Evolutionary conservation across 1,140 invertebrate species (phyloP), one percentile per base, ranked within the genome.

Genomic region (Alviniconcha marisindica): DNA sequence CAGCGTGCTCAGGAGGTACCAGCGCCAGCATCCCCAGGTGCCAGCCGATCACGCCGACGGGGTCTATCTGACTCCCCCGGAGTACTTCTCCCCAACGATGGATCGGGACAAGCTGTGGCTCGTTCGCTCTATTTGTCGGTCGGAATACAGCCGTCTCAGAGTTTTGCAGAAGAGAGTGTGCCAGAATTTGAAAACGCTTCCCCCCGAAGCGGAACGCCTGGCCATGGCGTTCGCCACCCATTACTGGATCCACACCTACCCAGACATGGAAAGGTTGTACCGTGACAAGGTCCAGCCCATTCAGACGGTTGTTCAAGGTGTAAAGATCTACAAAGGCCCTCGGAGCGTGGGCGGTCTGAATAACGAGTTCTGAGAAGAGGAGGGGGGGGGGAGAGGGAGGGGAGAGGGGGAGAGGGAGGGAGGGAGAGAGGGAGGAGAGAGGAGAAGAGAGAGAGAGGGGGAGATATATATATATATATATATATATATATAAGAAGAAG

Each of bases 191-290:
- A 91, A 92, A 83, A 63, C 81, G 18, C 85, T 83, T 74, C 83
- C 85, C 31, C 44, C 74, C 18, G 54, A 51, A 60, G 82, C 87
- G 2, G 89, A 90, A 71, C 73, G 85, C 38, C 73, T 87, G 5
- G 36, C 82, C 33, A 82, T 86, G 66, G 88, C 90, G 31, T 92
- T 89, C 84, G 87, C 90, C 28, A 86, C 86, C 28, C 91, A 92
- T 87, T 89, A 92, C 76, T 91, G 90, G 91, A 87, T 88, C 38
- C 91, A 92, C 84, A 91, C 90, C 21, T 92, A 91, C 71, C 82
- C 91, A 51, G 87, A 87, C 36, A 40, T 89, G 36, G 85, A 85
- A 69, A 18, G 87, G 36, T 87, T 87, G 40, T 73, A n/a, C n/a
- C n/a, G n/a, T n/a, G n/a, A n/a, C n/a, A n/a, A n/a, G n/a, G n/a